phyloP scores from a whole-genome alignment of 1,140 invertebrate genomes.

The Drosophila quadrilineata region DNA sequence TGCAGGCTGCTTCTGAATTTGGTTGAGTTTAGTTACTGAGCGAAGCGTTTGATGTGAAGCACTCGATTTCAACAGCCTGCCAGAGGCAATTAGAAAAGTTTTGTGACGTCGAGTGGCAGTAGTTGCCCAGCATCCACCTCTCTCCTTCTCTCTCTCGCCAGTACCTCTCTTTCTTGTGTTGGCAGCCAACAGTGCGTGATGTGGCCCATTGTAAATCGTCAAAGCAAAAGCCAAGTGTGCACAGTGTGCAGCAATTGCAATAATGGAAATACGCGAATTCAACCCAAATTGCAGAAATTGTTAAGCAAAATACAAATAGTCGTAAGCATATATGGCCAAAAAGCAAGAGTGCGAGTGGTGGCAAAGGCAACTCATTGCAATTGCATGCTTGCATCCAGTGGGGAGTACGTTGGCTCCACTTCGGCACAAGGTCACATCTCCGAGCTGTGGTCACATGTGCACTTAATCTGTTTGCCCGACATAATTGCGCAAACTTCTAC shows the following conservation, averaged over 20 bases:
- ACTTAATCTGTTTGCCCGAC: slow-evolving; percentile 42
- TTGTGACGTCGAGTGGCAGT: slow-evolving; percentile 22
- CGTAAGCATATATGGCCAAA: not conserved
- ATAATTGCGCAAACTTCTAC: slow-evolving; percentile 47
- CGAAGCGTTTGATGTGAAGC: slow-evolving; percentile 23
- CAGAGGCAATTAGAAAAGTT: slow-evolving; percentile 43
- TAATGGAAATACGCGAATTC: slow-evolving; percentile 23
- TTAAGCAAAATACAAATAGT: slow-evolving; percentile 9
- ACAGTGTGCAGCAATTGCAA: slow-evolving; percentile 7
- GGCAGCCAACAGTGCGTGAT: slow-evolving; percentile 12
- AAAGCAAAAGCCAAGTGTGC: slow-evolving; percentile 7
- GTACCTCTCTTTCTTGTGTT: too few species aligned
- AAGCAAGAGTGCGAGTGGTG: slow-evolving; percentile 38
- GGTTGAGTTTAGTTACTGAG: not conserved
- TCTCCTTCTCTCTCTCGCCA: too few species aligned
- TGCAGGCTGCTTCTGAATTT: too few species aligned
- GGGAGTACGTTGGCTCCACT: not conserved
- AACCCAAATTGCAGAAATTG: too few species aligned
- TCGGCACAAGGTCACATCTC: not conserved
- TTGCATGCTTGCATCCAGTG: not conserved
- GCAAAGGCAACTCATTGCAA: too few species aligned
- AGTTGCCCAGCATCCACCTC: not conserved
- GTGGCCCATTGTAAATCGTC: slow-evolving; percentile 11
- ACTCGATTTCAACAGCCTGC: slow-evolving; percentile 34
- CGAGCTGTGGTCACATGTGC: slow-evolving; percentile 29